These are phyloP conservation scores for Heliconius ismenius DNA, from an alignment of 2,888 invertebrate species.

Conservation along the genomic window DNA sequence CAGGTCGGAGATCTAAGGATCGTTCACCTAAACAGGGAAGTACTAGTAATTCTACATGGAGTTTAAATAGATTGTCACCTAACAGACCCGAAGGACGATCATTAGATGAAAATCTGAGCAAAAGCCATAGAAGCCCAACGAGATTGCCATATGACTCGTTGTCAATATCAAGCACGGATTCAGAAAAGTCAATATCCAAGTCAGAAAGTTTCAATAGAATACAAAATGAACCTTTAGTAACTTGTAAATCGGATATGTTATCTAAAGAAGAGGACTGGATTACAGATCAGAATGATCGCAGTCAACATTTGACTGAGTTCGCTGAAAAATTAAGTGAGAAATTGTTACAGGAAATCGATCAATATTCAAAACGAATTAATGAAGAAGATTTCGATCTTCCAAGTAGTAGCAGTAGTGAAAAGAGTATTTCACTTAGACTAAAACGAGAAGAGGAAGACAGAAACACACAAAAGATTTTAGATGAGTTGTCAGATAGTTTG, in stretches of 20 bases:
- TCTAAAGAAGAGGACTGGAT: slow-evolving; percentile 80
- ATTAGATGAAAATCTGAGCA: slow-evolving; percentile 73
- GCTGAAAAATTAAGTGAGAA: slow-evolving; percentile 92
- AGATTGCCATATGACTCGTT: slow-evolving; percentile 75
- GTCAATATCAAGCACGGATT: slow-evolving; percentile 78
- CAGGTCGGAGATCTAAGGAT: slow-evolving; percentile 77
- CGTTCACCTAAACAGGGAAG: slow-evolving; percentile 78
- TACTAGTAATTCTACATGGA: slow-evolving; percentile 79
- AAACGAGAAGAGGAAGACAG: slow-evolving; percentile 77
- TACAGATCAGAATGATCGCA: slow-evolving; percentile 82
- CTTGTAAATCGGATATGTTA: slow-evolving; percentile 78
- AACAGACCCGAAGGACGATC: slow-evolving; percentile 77
- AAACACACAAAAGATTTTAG: slow-evolving; percentile 75
- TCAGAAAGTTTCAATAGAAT: slow-evolving; percentile 79
- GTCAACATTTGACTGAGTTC: slow-evolving; percentile 88
- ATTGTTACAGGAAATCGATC: slow-evolving; percentile 89
- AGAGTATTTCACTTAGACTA: slow-evolving; percentile 76
- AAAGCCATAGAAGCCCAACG: slow-evolving; percentile 76
- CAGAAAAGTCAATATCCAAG: slow-evolving; percentile 78
- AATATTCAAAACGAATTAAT: slow-evolving; percentile 78
- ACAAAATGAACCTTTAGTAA: slow-evolving; percentile 77
- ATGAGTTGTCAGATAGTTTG: slow-evolving; percentile 76
- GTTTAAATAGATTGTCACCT: slow-evolving; percentile 75
- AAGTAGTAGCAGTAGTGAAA: slow-evolving; percentile 78
- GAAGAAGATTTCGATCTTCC: slow-evolving; percentile 80